phyloP scores from a whole-genome alignment of 2,113 vertebrate genomes.

The Naja naja region DNA sequence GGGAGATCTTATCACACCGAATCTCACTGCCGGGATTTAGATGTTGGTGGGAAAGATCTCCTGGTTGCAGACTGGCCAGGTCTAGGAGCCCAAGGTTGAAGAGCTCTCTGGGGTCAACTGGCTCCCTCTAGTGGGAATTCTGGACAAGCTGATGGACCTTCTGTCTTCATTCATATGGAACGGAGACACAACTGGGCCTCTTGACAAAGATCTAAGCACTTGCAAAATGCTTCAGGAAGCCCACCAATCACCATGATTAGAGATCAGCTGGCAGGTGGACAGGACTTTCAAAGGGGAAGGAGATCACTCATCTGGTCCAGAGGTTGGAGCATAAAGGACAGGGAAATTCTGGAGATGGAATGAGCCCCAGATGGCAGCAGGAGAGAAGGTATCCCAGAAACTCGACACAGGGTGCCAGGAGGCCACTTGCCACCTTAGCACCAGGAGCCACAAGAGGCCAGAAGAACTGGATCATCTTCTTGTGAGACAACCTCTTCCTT shows the following conservation, averaged over 20 bases:
- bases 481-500: not conserved
- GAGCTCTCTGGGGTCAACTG: not conserved
- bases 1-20: not conserved
- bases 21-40: not conserved
- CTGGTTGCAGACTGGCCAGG: not conserved
- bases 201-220: not conserved
- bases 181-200: not conserved
- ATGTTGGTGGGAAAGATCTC: not conserved
- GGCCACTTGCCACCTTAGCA: not conserved
- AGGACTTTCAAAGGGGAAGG: not conserved
- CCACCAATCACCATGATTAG: not conserved
- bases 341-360: not conserved
- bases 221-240: not conserved
- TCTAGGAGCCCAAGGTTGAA: not conserved
- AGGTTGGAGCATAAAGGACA: not conserved
- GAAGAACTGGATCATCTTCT: not conserved
- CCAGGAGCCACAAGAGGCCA: not conserved
- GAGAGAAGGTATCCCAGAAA: not conserved
- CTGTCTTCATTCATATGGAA: not conserved
- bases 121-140: not conserved
- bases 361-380: not conserved
- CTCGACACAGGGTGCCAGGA: not conserved
- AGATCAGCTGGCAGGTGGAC: not conserved
- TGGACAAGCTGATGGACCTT: not conserved
- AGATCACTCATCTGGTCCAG: not conserved